Evolutionary conservation across 64 coral and sea anemone species (phyloP), one percentile per base, ranked within the genome.

Genomic region (Stichodactyla mertensii): DNA sequence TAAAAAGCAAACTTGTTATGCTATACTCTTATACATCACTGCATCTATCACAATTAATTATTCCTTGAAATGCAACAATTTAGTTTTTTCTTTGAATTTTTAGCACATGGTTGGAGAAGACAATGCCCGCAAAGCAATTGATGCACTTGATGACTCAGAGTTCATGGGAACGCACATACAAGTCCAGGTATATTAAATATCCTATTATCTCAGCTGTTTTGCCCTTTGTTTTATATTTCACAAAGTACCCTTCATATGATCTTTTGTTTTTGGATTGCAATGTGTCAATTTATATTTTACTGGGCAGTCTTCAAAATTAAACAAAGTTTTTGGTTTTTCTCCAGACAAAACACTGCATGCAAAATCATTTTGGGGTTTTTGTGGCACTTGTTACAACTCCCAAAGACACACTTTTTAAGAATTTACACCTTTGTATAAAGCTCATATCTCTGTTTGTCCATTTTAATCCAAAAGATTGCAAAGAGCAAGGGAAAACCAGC

Each of bases 161-260:
- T 98, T 98, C 64, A 84, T 91, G 84, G 95, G 92, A 89, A 93
- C 92, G 60, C 95, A 98, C 71, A 94, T 98, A 79, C 95, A 98
- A 92, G 95, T 98, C 8, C 95, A 98, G 89, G 95, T 98, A 66
- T 52, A 36, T 52, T 71, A 52, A 71, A 18, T 18, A 20, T 59
- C 57, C 0, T 66, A 69, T 58, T 58, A 58, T 58, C 56, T 58
- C 14, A 58, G 56, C 36, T 58, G 56, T 58, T 58, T 15, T 9
- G 8, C 8, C 8, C 1, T 15, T 15, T 15, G 0, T 58, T 58
- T 58, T 58, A 1, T 58, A 58, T 69, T 7, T 22, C 64, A 69
- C 9, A 69, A 6, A 22, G 19, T 9, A 69, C 14, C 19, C 9
- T 69, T 22, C 64, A 69, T 45, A 2, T 45, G 0, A 45, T 45